These are phyloP conservation scores for Pogonus chalceus DNA, from an alignment of 1,140 invertebrate genomes.

Conservation along the genomic window DNA sequence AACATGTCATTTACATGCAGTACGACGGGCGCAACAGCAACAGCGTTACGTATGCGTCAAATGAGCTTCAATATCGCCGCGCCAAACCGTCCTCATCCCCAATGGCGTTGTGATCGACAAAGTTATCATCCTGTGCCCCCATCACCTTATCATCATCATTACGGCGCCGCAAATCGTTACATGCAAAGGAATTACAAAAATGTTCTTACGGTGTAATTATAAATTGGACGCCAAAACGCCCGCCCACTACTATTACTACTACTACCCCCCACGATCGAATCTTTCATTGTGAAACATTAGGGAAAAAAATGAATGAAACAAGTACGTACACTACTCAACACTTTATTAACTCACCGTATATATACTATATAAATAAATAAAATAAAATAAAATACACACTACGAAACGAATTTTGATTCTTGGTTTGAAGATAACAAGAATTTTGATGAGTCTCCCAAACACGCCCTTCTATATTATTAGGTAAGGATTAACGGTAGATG, in stretches of 20 bases:
- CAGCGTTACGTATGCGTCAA: not conserved
- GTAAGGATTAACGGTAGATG: slow-evolving; percentile 7
- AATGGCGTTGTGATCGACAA: slow-evolving; percentile 1
- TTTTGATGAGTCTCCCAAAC: not conserved
- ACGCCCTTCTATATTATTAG: not conserved
- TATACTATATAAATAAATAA: not conserved
- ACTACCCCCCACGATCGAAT: not conserved
- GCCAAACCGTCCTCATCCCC: not conserved
- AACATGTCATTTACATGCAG: not conserved
- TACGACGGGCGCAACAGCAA: not conserved
- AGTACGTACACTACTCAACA: no score
- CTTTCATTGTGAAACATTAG: no score
- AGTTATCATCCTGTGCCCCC: not conserved
- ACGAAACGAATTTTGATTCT: no score
- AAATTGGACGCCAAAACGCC: no score
- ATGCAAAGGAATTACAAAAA: slow-evolving; percentile 2
- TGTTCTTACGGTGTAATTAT: not conserved
- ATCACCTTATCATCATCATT: not conserved
- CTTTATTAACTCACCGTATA: no score
- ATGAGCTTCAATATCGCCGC: not conserved
- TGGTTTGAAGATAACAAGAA: no score
- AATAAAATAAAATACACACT: no score
- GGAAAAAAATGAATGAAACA: no score
- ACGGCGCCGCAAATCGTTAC: not conserved
- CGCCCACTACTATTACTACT: not conserved